Evolutionary conservation across 2,113 vertebrate genomes (phyloP), one percentile per base, ranked within the genome.

Genomic region (Pluvianellus socialis): DNA sequence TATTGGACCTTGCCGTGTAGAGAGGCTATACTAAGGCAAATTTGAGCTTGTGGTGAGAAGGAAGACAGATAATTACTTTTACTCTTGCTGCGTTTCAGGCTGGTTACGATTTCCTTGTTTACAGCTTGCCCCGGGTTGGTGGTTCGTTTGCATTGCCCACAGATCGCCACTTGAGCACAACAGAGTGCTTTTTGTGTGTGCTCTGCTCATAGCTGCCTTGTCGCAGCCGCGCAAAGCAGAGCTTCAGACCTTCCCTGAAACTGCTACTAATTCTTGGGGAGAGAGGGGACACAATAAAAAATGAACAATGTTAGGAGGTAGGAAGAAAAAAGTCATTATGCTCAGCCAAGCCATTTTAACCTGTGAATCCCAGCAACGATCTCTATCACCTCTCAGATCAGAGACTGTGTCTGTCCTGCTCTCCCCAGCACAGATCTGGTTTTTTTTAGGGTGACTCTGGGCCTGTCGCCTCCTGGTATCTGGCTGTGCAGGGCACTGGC

Each of bases 81-180:
- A 42, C 42, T 74, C 28, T 75, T 58, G 32, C 17, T 1, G 0
- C 83, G 28, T 91, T 81, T 59, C 44, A 82, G 77, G 23, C 63
- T 83, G 58, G 47, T 77, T 79, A 32, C n/a, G n/a, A 32, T 71
- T 70, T 32, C 62, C 30, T 59, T 90, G 58, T 87, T 95, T 84
- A 92, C 71, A 55, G 66, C 68, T 82, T 58, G 47, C 49, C 61
- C 33, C 68, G 80, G 63, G 55, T 38, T 88, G 21, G 32, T 76
- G 62, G 63, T 83, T 79, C 71, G 79, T 86, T 88, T 94, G 93
- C 93, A 93, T 45, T 94, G 91, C 86, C 79, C 88, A 42, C 86
- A 63, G 85, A 89, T 94, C 44, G 2, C 94, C 86, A 79, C 92
- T 94, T 94, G 94, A 97, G 96, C 90, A 95, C 74, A 94, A 96